Conservation (phyloP, 2,888 invertebrate species). For the Trissoscelio sp. region DNA sequence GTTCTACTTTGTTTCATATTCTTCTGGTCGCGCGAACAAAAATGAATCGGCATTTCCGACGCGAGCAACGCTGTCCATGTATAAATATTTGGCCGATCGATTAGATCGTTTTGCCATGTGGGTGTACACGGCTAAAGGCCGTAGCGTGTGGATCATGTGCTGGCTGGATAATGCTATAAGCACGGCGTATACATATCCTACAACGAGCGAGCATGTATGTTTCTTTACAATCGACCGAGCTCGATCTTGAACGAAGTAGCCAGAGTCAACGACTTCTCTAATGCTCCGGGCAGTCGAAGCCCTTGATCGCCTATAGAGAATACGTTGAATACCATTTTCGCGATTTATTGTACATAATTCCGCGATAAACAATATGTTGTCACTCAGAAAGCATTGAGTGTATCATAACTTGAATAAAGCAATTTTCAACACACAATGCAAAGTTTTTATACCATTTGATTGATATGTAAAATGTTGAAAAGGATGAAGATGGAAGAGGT, state of each 20-base stretch:
- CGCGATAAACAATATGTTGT: slow-evolving; percentile 36
- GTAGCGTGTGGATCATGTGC: slow-evolving; percentile 40
- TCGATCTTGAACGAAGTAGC: slow-evolving; percentile 61
- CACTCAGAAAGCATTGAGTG: not conserved
- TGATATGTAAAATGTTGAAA: too few relatives aligned
- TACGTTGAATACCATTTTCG: slow-evolving; percentile 36
- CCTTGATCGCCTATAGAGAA: slow-evolving; percentile 52
- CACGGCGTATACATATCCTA: slow-evolving; percentile 39
- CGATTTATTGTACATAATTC: slow-evolving; percentile 34
- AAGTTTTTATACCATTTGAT: too few relatives aligned
- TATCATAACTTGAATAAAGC: not conserved
- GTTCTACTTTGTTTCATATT: slow-evolving; percentile 40
- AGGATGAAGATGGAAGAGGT: too few relatives aligned
- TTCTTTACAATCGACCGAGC: slow-evolving; percentile 65
- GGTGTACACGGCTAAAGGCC: slow-evolving; percentile 53
- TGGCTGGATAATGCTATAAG: slow-evolving; percentile 62
- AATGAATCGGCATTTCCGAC: slow-evolving; percentile 45
- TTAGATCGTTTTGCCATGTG: slow-evolving; percentile 56
- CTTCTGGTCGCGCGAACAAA: slow-evolving; percentile 31
- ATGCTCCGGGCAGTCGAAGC: slow-evolving; percentile 58
- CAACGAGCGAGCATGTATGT: slow-evolving; percentile 46
- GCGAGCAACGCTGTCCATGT: slow-evolving; percentile 13
- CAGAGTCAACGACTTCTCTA: slow-evolving; percentile 66
- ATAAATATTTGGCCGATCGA: slow-evolving; percentile 60
- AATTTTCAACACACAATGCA: not conserved